Conservation (phyloP, 1,140 invertebrate species). For the Tetraneura akinire region DNA sequence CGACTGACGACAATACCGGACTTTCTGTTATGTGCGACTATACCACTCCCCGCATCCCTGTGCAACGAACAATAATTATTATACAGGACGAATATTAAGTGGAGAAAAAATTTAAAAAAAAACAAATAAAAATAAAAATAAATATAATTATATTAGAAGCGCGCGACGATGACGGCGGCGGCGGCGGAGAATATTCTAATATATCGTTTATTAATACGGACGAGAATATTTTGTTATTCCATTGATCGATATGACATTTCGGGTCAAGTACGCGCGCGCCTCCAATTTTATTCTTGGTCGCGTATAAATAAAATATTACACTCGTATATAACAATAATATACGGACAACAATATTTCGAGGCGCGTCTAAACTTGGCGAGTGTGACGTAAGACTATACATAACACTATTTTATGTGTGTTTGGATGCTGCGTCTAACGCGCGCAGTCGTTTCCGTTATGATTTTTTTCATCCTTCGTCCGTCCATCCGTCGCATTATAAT, state of each 20-base stretch:
- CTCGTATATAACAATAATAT: background rate
- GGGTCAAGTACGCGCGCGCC: background rate
- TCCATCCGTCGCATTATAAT: no score
- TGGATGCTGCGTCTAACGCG: no score
- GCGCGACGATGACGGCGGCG: background rate
- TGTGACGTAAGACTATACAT: no score
- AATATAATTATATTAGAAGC: no score
- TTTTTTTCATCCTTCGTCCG: no score
- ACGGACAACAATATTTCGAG: background rate
- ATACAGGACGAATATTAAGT: no score
- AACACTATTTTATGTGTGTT: no score
- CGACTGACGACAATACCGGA: background rate
- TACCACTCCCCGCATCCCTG: conserved; percentile 34
- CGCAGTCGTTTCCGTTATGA: no score
- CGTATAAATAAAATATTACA: background rate
- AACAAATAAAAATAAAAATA: no score
- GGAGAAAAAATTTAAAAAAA: no score
- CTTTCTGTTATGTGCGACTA: background rate
- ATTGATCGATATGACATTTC: conserved; percentile 33
- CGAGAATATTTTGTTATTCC: background rate
- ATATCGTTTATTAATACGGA: background rate
- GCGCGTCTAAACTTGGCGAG: no score
- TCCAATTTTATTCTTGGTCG: no score
- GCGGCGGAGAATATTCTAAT: background rate
- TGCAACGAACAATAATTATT: conserved; percentile 21